A percentile compares a stretch with the other conserved stretches of the same genome.
Evolutionary conservation across 2,113 vertebrate genomes (phyloP).

Genomic region (Blennius ocellaris): DNA sequence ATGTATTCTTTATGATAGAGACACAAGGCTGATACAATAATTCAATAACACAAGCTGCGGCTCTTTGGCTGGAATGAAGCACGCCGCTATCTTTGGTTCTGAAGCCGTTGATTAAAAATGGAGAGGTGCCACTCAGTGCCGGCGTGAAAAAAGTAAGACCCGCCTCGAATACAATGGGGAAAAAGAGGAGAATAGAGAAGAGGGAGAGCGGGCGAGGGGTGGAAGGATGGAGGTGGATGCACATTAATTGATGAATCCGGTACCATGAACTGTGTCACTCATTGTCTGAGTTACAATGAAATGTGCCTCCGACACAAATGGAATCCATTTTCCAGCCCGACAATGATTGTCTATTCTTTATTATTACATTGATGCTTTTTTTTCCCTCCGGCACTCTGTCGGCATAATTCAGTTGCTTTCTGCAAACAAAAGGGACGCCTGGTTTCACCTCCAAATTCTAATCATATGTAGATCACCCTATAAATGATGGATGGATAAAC

Average conservation of each 20-base stretch:
- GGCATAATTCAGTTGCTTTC: too few relatives aligned
- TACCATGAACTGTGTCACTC: constrained; percentile 41
- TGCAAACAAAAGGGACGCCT: too few relatives aligned
- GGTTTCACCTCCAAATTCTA: too few relatives aligned
- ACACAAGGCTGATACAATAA: constrained; percentile 39
- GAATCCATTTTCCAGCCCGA: constrained; percentile 48
- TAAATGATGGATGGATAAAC: too few relatives aligned
- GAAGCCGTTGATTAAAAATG: constrained; percentile 53
- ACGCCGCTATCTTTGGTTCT: constrained; percentile 29
- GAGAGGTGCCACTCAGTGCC: constrained; percentile 44
- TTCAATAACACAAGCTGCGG: constrained; percentile 20
- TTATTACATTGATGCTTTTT: constrained; percentile 30
- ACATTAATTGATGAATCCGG: constrained; percentile 46
- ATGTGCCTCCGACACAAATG: constrained; percentile 47
- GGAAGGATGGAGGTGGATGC: constrained; percentile 21
- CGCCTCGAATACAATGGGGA: constrained; percentile 20
- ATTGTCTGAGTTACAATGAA: constrained; percentile 56
- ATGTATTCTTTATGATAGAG: constrained; percentile 29
- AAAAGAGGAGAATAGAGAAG: constrained; percentile 10
- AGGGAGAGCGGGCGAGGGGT: background rate
- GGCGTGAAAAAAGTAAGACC: constrained; percentile 12
- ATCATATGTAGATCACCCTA: too few relatives aligned
- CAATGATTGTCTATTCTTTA: constrained; percentile 39
- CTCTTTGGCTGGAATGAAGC: constrained; percentile 22
- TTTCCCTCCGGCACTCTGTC: background rate